Percentiles rank a stretch among this genome's conserved stretches.
phyloP scores from a whole-genome alignment of 2,797 vertebrate species.

The Brachyrhaphis roseni region DNA sequence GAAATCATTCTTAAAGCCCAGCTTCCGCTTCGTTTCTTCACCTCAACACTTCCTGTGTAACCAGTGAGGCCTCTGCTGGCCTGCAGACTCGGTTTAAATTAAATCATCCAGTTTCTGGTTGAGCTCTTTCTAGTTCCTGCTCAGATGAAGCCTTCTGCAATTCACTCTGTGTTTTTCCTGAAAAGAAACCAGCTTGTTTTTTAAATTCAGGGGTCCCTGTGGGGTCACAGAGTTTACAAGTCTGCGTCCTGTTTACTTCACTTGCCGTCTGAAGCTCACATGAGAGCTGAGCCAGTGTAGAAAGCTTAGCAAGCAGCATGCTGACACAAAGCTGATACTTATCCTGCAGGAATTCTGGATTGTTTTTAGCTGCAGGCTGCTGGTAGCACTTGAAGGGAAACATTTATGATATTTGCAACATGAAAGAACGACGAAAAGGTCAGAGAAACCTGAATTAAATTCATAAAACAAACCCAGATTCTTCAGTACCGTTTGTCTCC shows the following conservation, averaged over 20 bases:
- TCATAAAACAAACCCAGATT: background rate
- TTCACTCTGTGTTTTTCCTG: background rate
- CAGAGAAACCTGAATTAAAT: background rate
- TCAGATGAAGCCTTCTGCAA: background rate
- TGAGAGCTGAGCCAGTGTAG: background rate
- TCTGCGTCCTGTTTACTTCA: constrained; percentile 1
- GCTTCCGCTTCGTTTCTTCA: background rate
- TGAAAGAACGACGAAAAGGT: background rate
- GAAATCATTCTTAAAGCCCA: background rate
- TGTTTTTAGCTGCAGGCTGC: background rate
- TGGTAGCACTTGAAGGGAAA: background rate
- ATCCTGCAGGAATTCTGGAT: background rate
- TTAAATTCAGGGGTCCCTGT: background rate
- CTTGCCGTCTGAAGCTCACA: constrained; percentile 9
- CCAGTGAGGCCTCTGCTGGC: background rate
- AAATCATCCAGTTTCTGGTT: background rate
- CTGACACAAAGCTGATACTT: constrained; percentile 1
- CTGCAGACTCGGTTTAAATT: background rate
- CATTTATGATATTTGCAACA: background rate
- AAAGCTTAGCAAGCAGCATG: background rate
- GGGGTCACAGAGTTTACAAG: background rate
- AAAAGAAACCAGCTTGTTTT: background rate
- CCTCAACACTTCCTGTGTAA: constrained; percentile 1
- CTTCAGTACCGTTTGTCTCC: background rate
- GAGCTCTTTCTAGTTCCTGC: background rate